Evolutionary conservation across 2,113 vertebrate species (phyloP), one percentile per base, ranked within the genome.

Genomic region (Rana temporaria): DNA sequence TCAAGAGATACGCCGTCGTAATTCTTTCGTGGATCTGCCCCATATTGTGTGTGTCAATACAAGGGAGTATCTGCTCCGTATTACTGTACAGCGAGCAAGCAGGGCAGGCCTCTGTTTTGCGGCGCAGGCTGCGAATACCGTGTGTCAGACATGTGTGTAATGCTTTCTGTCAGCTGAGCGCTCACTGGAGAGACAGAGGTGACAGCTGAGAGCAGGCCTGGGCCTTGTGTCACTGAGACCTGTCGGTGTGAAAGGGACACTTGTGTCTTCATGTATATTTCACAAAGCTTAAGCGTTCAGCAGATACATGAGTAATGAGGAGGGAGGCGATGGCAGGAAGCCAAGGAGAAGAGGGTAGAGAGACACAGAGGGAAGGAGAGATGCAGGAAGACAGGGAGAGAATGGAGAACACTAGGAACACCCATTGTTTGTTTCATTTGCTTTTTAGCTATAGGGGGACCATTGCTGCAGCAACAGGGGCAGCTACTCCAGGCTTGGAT

Each of bases 211-310:
- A 26, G 78, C n/a, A 81, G 52, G 79, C 68, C 17, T 16, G 68
- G 79, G 69, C 79, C 30, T 63, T 63, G 79, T 81, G 69, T 72
- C 79, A 73, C 19, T 60, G 48, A 65, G 69, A 65, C 79, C 62
- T 81, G 79, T 65, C 24, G 78, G 59, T 81, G 79, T 81, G 79
- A 81, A 81, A 73, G 59, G 42, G 69, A 73, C 79, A 81, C 79
- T 81, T 73, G 79, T 81, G 79, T 81, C 69, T 65, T 65, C 79
- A 81, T 81, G 79, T 81, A 81, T 81, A 65, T 81, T 73, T 81
- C 79, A 81, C 79, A 73, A 72, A 81, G 79, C 69, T 32, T 81
- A 81, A 81, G 60, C 59, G 42, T 81, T 81, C 59, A 73, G 69
- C 79, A 73, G 79, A 81, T 73, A 81, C 59, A 71, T 52, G 79